These are phyloP conservation scores for Cryptotermes secundus DNA, from an alignment of 1,140 invertebrate species.

Conservation along the genomic window DNA sequence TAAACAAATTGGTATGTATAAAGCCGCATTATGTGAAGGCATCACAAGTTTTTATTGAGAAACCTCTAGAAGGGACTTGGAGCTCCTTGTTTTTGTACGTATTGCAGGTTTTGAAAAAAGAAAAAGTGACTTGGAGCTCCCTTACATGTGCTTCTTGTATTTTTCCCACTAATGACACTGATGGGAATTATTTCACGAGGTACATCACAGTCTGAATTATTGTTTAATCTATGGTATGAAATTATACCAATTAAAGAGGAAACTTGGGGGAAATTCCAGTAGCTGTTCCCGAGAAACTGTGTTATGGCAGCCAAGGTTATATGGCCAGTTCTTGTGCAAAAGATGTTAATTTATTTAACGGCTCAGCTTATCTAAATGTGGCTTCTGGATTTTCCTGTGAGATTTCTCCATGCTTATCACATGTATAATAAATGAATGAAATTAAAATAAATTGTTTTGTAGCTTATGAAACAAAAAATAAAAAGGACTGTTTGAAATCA, in stretches of 20 bases:
- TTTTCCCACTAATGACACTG: neutral
- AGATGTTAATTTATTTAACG: neutral
- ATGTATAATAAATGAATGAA: neutral
- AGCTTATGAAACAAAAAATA: slow-evolving; percentile 15
- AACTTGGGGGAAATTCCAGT: slow-evolving; percentile 12
- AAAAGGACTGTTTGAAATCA: slow-evolving; percentile 8
- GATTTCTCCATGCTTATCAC: slow-evolving; percentile 10
- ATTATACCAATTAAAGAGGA: neutral
- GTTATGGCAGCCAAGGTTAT: neutral
- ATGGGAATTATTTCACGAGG: neutral
- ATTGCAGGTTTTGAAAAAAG: neutral
- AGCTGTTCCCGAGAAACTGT: neutral
- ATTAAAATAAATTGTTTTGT: slow-evolving; percentile 3
- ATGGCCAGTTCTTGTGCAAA: neutral
- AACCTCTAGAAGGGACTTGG: neutral
- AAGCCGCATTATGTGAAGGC: neutral
- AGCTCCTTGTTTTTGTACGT: neutral
- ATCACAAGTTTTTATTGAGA: neutral
- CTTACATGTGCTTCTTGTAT: neutral
- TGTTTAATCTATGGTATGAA: neutral
- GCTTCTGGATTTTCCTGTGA: neutral
- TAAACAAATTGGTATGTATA: neutral
- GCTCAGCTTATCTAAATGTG: neutral
- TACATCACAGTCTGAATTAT: neutral
- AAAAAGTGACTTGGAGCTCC: neutral